Percentiles rank a stretch among this genome's conserved stretches.
These are phyloP conservation scores for Hymenochirus boettgeri DNA, from an alignment of 2,113 vertebrate species.

Conservation along the genomic window DNA sequence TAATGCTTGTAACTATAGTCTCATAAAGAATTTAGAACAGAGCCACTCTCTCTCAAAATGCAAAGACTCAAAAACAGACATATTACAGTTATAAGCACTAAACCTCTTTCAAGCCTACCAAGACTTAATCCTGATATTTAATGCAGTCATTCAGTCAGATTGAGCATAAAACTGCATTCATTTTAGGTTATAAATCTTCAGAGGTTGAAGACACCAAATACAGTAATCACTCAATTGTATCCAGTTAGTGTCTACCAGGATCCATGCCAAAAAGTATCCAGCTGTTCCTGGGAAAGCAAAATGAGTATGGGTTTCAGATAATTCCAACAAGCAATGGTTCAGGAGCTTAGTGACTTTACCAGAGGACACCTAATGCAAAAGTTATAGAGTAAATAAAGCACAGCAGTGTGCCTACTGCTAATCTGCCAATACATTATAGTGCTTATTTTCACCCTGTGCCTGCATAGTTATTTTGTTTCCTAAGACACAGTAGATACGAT, in stretches of 20 bases:
- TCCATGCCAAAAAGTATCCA: constrained; percentile 38
- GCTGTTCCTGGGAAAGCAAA: constrained; percentile 42
- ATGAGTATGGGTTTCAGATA: neutral
- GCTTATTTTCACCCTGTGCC: constrained; percentile 43
- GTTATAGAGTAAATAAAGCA: constrained; percentile 35
- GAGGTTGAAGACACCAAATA: constrained; percentile 27
- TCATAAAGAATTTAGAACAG: constrained; percentile 1
- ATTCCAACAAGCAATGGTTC: neutral
- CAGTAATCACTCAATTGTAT: constrained; percentile 36
- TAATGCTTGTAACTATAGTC: neutral
- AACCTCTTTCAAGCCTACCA: constrained; percentile 5
- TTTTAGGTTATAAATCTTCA: constrained; percentile 27
- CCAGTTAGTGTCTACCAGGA: constrained; percentile 26
- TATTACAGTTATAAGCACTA: neutral
- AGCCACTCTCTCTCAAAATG: neutral
- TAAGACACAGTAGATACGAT: constrained; percentile 38
- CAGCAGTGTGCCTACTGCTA: constrained; percentile 32
- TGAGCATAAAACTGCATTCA: constrained; percentile 27
- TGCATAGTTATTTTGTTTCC: constrained; percentile 35
- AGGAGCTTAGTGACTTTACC: neutral
- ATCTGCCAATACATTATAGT: constrained; percentile 34
- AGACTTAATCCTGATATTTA: constrained; percentile 29
- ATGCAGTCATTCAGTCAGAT: constrained; percentile 24
- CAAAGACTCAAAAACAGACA: constrained; percentile 3
- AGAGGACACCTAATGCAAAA: neutral